Conservation (phyloP, 2,797 vertebrate species). For the Botia kubotai region DNA sequence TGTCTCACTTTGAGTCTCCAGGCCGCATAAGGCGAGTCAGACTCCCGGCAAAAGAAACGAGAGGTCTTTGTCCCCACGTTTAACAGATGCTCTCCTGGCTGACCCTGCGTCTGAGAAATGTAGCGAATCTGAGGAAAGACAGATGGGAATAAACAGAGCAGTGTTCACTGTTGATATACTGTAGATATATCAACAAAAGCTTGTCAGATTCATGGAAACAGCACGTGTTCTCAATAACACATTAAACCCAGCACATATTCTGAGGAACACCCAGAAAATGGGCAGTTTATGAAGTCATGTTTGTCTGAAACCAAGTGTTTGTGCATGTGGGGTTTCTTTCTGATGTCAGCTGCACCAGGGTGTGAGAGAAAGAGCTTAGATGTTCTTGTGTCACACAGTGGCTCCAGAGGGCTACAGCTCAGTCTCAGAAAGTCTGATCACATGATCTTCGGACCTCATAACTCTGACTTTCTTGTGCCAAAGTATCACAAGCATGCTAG, state of each 20-base stretch:
- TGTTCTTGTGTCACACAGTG: constrained; percentile 57
- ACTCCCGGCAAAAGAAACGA: constrained; percentile 94
- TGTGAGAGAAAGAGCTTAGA: constrained; percentile 73
- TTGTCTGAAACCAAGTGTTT: not conserved
- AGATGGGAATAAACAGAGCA: not conserved
- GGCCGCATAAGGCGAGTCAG: constrained; percentile 87
- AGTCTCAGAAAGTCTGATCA: constrained; percentile 9
- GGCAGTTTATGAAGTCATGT: not conserved
- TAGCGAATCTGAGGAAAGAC: constrained; percentile 90
- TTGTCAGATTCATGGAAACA: not conserved
- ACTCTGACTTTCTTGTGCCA: not conserved
- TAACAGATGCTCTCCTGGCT: constrained; percentile 91
- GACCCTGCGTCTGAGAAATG: constrained; percentile 98
- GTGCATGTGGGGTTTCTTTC: constrained; percentile 13
- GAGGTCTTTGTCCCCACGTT: constrained; percentile 94
- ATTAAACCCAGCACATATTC: constrained; percentile 8
- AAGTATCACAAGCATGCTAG: not conserved
- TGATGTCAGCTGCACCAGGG: constrained; percentile 76
- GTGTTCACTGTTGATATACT: no score
- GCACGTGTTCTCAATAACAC: constrained; percentile 16
- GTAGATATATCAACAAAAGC: constrained; percentile 17
- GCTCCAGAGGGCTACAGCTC: constrained; percentile 7
- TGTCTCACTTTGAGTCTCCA: constrained; percentile 95
- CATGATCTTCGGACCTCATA: constrained; percentile 32
- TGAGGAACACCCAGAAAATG: not conserved